Conservation (phyloP, 2,888 invertebrate species). For the Polydrusus tereticollis region DNA sequence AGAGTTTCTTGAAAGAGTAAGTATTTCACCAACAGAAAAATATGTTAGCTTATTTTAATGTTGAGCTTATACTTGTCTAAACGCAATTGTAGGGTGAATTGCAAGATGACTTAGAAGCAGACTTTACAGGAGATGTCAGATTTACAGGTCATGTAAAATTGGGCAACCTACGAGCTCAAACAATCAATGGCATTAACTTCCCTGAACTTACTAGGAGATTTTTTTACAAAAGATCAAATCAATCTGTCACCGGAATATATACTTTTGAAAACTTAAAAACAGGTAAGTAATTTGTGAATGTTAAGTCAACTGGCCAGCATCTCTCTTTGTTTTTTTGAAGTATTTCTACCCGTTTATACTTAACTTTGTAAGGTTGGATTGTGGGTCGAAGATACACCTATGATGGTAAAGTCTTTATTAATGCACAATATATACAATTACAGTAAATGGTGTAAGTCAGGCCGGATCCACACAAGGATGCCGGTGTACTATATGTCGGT, state of each 20-base stretch:
- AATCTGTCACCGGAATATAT: constrained; percentile 57
- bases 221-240: constrained; percentile 56
- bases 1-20: constrained; percentile 53
- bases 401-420: too few relatives aligned
- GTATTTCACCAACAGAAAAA: too few relatives aligned
- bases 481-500: too few relatives aligned
- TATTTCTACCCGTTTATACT: too few relatives aligned
- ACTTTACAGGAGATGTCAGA: constrained; percentile 53
- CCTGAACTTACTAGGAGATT: constrained; percentile 53
- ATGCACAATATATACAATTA: too few relatives aligned
- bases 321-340: too few relatives aligned
- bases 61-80: background rate
- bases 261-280: constrained; percentile 58
- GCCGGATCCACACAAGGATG: too few relatives aligned
- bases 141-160: constrained; percentile 56
- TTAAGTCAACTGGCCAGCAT: too few relatives aligned
- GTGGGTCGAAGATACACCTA: too few relatives aligned
- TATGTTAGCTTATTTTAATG: too few relatives aligned
- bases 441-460: too few relatives aligned
- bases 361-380: too few relatives aligned
- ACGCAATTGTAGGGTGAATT: constrained; percentile 17
- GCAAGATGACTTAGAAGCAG: constrained; percentile 17
- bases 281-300: constrained; percentile 53
- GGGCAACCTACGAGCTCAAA: constrained; percentile 54
- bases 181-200: constrained; percentile 60